Evolutionary conservation across 1,140 invertebrate species (phyloP).

Genomic region (Belonocnema kinseyi): DNA sequence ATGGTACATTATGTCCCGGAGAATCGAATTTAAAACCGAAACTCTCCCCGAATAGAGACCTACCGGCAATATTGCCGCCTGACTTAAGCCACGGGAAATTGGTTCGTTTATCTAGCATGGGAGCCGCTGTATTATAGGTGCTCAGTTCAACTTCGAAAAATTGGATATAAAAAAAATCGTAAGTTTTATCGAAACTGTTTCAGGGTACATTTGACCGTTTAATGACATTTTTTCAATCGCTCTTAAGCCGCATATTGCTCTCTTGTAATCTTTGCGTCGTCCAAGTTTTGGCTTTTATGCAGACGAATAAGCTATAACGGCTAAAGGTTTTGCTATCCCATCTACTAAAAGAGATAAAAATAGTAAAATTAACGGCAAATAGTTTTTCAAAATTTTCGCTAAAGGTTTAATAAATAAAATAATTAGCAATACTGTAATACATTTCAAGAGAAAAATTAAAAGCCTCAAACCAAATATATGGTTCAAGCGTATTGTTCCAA

Average conservation of each 20-base stretch:
- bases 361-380: background rate
- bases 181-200: constrained; percentile 43
- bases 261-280: constrained; percentile 1
- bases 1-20: constrained; percentile 11
- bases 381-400: too few species aligned
- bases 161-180: constrained; percentile 49
- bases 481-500: background rate
- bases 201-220: constrained; percentile 35
- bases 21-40: constrained; percentile 50
- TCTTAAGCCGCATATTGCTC: constrained; percentile 17
- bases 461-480: background rate
- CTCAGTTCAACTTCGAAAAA: constrained; percentile 43
- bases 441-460: too few species aligned
- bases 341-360: background rate
- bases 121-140: constrained; percentile 50
- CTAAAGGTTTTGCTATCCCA: background rate
- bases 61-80: constrained; percentile 62
- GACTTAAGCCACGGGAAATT: constrained; percentile 70
- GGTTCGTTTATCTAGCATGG: constrained; percentile 66
- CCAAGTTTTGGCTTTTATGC: constrained; percentile 3
- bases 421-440: too few species aligned
- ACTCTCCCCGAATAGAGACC: constrained; percentile 42
- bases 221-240: constrained; percentile 35
- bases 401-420: too few species aligned
- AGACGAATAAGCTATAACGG: background rate